Base-by-base conservation (phyloP, 2,888 invertebrate species). In the Stenodema calcarata region DNA sequence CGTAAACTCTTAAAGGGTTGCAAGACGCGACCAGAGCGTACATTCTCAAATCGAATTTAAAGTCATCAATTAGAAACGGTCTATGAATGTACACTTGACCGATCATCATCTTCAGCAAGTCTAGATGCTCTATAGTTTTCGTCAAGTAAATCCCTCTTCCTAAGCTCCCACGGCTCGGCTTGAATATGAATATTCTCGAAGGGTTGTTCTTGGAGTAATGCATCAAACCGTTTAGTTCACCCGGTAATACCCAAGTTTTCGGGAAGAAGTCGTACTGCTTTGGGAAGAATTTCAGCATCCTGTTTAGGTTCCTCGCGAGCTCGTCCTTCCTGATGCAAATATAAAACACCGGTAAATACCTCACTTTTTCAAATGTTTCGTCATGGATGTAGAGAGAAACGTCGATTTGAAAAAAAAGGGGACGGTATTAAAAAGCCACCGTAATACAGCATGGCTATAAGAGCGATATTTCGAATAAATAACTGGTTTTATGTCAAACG, bases 231-330 rank as follows among this genome's bases (percentile, higher is more conserved):
- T 88, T 88, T 83, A 88, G 88, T 88, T 89, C 89, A 50, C 87
- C 84, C 30, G 98, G 98, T 89, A 98, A 93, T 91, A 97, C 96
- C 97, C 98, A 98, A 9, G 97, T 97, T 92, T 96, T 96, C 0
- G 98, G 98, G 91, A 97, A 98, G 91, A 98, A 96, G 90, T 95
- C 96, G 91, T 97, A 98, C 89, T 98, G 97, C 89, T 95, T 95
- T 0, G 97, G 97, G 91, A 96, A 98, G 86, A 96, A 92, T 91
- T 96, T 95, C 87, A 95, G 93, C 97, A 98, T 97, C 89, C 97
- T 93, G 91, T 96, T 97, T 87, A 98, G 93, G 91, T 98, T 98
- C 87, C 97, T 93, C 0, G 97, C 97, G 42, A 98, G 92, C 84
- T 97, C 92, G 92, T 98, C 98, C 91, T 98, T 98, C 88, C 97